These are phyloP conservation scores for Burhinus oedicnemus DNA, from an alignment of 2,113 vertebrate genomes.

Conservation along the genomic window DNA sequence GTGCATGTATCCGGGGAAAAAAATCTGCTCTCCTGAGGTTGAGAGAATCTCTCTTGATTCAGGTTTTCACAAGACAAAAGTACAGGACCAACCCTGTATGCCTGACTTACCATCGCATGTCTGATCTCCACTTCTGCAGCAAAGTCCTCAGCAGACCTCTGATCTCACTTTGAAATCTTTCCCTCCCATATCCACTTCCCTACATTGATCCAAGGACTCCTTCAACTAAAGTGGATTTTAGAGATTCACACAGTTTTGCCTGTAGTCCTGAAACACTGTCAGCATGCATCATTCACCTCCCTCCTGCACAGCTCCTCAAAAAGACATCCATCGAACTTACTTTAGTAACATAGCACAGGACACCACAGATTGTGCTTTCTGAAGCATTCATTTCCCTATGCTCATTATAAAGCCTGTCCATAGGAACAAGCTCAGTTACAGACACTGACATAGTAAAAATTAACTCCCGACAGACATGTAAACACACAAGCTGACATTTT, in stretches of 20 bases:
- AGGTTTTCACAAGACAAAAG: neutral
- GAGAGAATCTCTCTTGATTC: neutral
- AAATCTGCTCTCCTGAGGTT: neutral
- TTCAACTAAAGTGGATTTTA: neutral
- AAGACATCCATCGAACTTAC: neutral
- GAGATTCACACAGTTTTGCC: neutral
- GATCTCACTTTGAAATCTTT: neutral
- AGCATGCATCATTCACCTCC: neutral
- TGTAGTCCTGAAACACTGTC: neutral
- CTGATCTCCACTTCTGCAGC: neutral
- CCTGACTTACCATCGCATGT: neutral
- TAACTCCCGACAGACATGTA: neutral
- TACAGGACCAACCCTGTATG: neutral
- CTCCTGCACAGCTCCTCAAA: neutral
- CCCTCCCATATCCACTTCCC: neutral
- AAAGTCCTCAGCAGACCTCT: neutral
- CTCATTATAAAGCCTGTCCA: neutral
- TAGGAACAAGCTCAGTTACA: neutral
- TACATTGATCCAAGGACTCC: neutral
- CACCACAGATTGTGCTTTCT: neutral
- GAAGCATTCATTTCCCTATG: neutral
- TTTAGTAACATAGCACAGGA: neutral
- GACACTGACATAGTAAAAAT: neutral
- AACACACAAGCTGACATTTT: neutral
- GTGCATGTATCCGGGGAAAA: neutral